phyloP scores from a whole-genome alignment of 2,113 vertebrate species.

The Microtus montanus region DNA sequence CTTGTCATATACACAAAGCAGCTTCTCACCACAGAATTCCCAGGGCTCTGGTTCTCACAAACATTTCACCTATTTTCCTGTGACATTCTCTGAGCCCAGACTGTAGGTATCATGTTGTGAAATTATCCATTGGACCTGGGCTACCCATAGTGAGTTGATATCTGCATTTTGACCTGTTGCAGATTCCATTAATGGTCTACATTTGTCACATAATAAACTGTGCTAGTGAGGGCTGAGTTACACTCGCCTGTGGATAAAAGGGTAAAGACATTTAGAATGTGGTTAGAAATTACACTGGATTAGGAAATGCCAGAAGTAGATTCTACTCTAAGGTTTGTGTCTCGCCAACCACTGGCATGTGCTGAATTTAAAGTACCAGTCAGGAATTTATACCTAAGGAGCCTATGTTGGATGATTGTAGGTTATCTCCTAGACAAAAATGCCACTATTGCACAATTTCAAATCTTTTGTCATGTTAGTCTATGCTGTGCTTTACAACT shows the following conservation, averaged over 20 bases:
- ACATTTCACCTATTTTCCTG: background rate
- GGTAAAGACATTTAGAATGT: background rate
- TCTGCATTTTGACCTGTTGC: background rate
- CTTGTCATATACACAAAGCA: background rate
- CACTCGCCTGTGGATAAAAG: background rate
- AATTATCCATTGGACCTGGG: background rate
- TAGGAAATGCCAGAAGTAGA: background rate
- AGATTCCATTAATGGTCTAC: background rate
- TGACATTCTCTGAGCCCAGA: background rate
- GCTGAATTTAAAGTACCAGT: background rate
- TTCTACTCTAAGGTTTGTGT: background rate
- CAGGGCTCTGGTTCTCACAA: background rate
- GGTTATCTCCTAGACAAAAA: background rate
- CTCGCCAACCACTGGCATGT: background rate
- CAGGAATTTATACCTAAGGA: background rate
- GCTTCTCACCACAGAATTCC: background rate
- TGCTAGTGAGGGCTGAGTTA: background rate
- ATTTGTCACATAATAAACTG: background rate
- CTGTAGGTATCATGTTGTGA: background rate
- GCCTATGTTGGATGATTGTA: background rate
- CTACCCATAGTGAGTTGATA: background rate
- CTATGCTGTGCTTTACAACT: background rate
- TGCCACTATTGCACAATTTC: background rate
- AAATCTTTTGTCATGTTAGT: background rate
- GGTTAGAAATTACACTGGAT: background rate